These are phyloP conservation scores for Tuberolachnus salignus DNA, from an alignment of 2,888 invertebrate genomes.

Conservation along the genomic window DNA sequence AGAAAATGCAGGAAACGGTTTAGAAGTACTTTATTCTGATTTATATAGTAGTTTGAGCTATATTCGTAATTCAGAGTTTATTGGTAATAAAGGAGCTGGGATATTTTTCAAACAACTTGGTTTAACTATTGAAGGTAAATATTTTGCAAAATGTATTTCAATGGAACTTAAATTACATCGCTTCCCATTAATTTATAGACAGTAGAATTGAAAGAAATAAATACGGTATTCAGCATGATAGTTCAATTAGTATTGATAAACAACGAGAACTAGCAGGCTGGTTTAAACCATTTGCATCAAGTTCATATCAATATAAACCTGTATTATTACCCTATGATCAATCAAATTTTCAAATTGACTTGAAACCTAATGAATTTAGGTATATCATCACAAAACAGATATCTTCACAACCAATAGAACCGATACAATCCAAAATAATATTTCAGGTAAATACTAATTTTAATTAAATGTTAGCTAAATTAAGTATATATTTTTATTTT, in stretches of 20 bases:
- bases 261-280: constrained; percentile 93
- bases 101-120: constrained; percentile 89
- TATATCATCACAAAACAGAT: constrained; percentile 77
- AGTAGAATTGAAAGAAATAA: constrained; percentile 82
- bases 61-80: constrained; percentile 83
- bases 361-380: constrained; percentile 73
- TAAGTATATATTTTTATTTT: background rate
- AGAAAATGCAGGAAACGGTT: constrained; percentile 89
- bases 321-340: constrained; percentile 71
- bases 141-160: constrained; percentile 6
- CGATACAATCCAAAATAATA: constrained; percentile 44
- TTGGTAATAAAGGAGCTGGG: constrained; percentile 84
- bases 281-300: constrained; percentile 69
- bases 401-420: constrained; percentile 28
- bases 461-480: background rate
- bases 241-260: constrained; percentile 79
- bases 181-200: constrained; percentile 63
- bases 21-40: constrained; percentile 93
- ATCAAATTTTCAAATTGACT: constrained; percentile 58
- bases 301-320: constrained; percentile 69
- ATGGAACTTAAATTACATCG: background rate
- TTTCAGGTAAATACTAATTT: constrained; percentile 31
- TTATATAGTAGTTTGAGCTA: constrained; percentile 86
- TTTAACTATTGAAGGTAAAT: constrained; percentile 70
- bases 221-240: constrained; percentile 89